Conservation (phyloP, 2,888 invertebrate genomes). For the Eristalis tenax region DNA sequence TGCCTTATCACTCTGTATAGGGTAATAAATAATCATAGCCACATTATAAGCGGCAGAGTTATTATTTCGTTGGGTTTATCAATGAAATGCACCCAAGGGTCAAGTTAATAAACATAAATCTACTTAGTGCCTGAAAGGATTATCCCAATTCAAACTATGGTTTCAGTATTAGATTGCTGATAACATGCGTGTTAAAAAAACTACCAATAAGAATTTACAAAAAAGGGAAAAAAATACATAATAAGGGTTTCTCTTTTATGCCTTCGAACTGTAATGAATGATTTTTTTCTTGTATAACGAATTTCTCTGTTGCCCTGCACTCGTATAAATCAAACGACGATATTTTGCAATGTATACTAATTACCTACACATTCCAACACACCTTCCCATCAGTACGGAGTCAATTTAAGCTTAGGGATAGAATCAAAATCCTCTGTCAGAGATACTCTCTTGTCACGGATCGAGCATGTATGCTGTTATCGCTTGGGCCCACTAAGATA, state of each 20-base stretch:
- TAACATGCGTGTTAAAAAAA: constrained; percentile 29
- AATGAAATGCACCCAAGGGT: constrained; percentile 61
- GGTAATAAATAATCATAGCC: constrained; percentile 48
- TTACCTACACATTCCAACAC: constrained; percentile 21
- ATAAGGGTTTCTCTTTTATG: neutral
- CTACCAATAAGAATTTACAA: constrained; percentile 8
- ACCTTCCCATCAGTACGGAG: constrained; percentile 20
- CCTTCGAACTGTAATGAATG: constrained; percentile 5
- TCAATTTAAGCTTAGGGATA: constrained; percentile 13
- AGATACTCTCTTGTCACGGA: constrained; percentile 51
- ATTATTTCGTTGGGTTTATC: constrained; percentile 47
- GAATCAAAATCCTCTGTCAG: constrained; percentile 42
- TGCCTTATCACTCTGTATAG: constrained; percentile 43
- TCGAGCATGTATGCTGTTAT: constrained; percentile 50
- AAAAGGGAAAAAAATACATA: neutral
- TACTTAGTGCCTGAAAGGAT: constrained; percentile 55
- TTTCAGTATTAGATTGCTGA: constrained; percentile 42
- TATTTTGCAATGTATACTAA: constrained; percentile 22
- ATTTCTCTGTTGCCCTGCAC: neutral
- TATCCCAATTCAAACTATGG: constrained; percentile 31
- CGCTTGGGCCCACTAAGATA: constrained; percentile 46
- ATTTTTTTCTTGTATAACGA: constrained; percentile 6
- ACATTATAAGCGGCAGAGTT: neutral
- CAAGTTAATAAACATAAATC: constrained; percentile 39
- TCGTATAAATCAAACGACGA: neutral